Conservation (phyloP, 2,797 vertebrate species). For the Thunnus albacares region DNA sequence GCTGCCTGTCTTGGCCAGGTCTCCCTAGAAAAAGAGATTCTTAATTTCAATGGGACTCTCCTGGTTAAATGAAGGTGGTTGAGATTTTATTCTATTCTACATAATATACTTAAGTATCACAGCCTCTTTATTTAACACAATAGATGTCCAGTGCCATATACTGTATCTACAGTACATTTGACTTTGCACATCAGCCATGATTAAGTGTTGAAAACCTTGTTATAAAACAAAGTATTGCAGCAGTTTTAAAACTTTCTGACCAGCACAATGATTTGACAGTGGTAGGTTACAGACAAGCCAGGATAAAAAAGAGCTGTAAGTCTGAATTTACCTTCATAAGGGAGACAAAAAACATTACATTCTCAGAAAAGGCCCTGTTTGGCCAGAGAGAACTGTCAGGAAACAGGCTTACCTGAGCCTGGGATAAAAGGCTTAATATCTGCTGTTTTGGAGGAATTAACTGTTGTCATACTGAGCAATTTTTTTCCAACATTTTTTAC, state of each 20-base stretch:
- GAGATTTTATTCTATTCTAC: too few species aligned
- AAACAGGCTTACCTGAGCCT: background rate
- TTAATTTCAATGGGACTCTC: too few species aligned
- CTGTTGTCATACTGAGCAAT: background rate
- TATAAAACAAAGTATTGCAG: background rate
- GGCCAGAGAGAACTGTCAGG: conserved; percentile 8
- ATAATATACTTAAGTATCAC: too few species aligned
- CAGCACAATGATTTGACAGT: background rate
- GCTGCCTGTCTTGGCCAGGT: too few species aligned
- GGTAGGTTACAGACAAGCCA: conserved; percentile 2
- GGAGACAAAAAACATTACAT: background rate
- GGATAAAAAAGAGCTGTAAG: conserved; percentile 1
- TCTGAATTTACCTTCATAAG: background rate
- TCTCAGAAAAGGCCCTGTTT: conserved; percentile 5
- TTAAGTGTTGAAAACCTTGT: background rate
- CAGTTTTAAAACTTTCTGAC: background rate
- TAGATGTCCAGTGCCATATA: background rate
- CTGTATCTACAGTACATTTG: background rate
- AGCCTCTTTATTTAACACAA: background rate
- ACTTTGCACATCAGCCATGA: background rate
- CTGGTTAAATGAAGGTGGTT: too few species aligned
- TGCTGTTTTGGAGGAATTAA: conserved; percentile 6
- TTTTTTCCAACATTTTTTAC: background rate
- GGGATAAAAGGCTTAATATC: background rate
- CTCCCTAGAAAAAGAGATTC: too few species aligned